Evolutionary conservation across 2,113 vertebrate species (phyloP).

Genomic region (Sialia sialis): DNA sequence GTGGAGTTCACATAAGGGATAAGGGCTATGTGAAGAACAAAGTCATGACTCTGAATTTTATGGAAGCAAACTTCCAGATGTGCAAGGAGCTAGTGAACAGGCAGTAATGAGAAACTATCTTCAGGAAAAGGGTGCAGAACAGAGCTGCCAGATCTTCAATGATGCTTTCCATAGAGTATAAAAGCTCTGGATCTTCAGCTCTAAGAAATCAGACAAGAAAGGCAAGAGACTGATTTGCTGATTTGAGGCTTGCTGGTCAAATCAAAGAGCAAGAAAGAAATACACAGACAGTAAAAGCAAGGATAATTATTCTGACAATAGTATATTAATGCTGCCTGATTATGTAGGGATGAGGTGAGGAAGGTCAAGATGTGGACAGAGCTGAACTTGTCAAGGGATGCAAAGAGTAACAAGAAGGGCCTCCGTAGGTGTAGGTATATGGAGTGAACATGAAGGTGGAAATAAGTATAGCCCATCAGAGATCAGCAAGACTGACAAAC

Average conservation of each 20-base stretch:
- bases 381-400: not conserved
- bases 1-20: not conserved
- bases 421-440: not conserved
- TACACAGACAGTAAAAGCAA: not conserved
- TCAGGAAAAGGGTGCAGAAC: not conserved
- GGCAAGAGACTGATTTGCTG: not conserved
- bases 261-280: not conserved
- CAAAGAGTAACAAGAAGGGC: not conserved
- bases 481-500: not conserved
- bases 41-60: not conserved
- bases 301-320: not conserved
- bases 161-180: not conserved
- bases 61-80: not conserved
- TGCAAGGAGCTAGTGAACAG: not conserved
- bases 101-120: not conserved
- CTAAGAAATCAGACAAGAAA: not conserved
- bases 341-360: not conserved
- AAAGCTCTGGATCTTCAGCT: not conserved
- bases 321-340: not conserved
- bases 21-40: fast-evolving
- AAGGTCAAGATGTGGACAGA: not conserved
- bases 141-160: not conserved
- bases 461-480: not conserved
- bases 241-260: not conserved
- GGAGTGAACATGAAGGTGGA: not conserved